Percentiles rank a stretch among this genome's conserved stretches.
These are phyloP conservation scores for Lepidochrysops patricia DNA, from an alignment of 2,888 invertebrate species.

Conservation along the genomic window DNA sequence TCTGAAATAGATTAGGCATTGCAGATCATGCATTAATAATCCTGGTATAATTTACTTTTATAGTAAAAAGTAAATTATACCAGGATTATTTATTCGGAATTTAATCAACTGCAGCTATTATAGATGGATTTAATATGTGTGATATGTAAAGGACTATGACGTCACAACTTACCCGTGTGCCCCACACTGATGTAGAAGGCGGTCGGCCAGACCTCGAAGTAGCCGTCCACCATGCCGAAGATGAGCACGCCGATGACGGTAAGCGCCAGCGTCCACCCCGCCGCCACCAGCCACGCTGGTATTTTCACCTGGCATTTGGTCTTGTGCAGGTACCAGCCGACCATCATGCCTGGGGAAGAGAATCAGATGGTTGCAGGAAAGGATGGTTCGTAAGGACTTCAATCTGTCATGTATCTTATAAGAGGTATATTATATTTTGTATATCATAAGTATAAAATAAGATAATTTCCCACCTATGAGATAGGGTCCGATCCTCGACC, in stretches of 20 bases:
- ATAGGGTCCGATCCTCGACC: conserved; percentile 87
- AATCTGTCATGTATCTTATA: too few species aligned
- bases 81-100: too few species aligned
- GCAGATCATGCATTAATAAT: too few species aligned
- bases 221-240: conserved; percentile 80
- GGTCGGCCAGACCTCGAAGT: conserved; percentile 77
- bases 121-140: too few species aligned
- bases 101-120: too few species aligned
- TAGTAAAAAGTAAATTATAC: too few species aligned
- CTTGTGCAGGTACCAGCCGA: conserved; percentile 82
- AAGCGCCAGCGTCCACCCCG: conserved; percentile 77
- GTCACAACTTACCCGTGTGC: conserved; percentile 77
- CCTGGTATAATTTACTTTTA: too few species aligned
- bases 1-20: too few species aligned
- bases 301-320: conserved; percentile 78
- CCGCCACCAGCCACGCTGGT: conserved; percentile 67
- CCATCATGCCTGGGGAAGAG: conserved; percentile 72
- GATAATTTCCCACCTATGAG: conserved; percentile 76
- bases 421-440: too few species aligned
- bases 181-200: conserved; percentile 85
- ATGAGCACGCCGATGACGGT: conserved; percentile 77
- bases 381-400: too few species aligned
- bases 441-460: background rate
- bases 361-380: too few species aligned
- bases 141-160: too few species aligned